Percentiles rank a stretch among this genome's conserved stretches.
phyloP scores from a whole-genome alignment of 2,797 vertebrate species.

The Mus spretus region DNA sequence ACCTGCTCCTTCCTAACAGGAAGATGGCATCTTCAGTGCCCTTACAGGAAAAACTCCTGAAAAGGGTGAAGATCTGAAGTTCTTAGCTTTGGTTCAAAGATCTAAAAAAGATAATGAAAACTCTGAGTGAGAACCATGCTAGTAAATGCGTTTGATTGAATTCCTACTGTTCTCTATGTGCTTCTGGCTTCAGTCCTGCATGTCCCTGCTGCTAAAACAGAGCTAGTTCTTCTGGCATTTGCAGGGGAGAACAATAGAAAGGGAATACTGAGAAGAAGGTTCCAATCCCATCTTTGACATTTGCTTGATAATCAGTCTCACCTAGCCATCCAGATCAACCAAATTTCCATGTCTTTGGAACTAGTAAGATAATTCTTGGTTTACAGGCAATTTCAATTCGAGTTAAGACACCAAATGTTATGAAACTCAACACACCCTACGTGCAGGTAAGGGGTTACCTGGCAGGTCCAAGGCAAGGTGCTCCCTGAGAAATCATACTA shows the following conservation, averaged over 20 bases:
- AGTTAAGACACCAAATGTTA: neutral
- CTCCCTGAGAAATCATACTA: neutral
- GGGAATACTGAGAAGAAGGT: neutral
- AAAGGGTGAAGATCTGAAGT: conserved; percentile 24
- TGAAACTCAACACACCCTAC: neutral
- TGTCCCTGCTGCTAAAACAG: conserved; percentile 9
- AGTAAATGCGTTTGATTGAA: conserved; percentile 11
- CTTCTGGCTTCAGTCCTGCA: neutral
- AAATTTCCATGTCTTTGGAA: neutral
- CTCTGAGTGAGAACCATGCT: neutral
- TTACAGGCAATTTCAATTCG: neutral
- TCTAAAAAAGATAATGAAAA: conserved; percentile 5
- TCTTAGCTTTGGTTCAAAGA: conserved; percentile 12
- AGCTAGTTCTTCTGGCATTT: neutral
- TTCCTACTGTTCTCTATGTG: conserved; percentile 11
- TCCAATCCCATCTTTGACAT: conserved; percentile 22
- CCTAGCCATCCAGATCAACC: neutral
- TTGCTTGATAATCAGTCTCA: neutral
- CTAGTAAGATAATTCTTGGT: neutral
- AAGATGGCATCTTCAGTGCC: neutral
- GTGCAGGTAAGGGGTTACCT: neutral
- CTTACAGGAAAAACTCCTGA: neutral
- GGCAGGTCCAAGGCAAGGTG: neutral
- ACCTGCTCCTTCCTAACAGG: neutral
- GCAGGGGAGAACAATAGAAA: neutral